Conservation (phyloP, 2,113 vertebrate species). For the Cryptoleucopteryx plumbea region DNA sequence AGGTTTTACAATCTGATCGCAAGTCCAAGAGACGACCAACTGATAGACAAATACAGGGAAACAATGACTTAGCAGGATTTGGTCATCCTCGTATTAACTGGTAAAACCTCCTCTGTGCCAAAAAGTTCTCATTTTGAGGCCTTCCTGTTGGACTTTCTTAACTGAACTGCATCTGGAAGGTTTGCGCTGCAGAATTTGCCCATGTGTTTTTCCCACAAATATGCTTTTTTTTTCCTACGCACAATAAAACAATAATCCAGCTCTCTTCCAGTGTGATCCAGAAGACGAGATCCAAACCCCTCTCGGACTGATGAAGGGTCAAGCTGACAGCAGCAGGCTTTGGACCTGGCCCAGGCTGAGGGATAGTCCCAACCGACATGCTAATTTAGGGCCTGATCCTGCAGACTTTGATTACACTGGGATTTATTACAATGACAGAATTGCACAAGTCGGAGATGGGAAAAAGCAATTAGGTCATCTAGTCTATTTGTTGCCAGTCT, state of each 20-base stretch:
- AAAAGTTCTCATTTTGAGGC: not conserved
- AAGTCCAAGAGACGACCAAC: not conserved
- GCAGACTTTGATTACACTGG: constrained; percentile 2
- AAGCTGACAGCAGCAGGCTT: constrained; percentile 20
- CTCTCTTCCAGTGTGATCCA: not conserved
- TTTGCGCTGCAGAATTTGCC: not conserved
- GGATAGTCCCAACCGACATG: not conserved
- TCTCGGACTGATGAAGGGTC: not conserved
- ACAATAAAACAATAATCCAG: not conserved
- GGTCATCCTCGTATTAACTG: not conserved
- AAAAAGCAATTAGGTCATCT: constrained; percentile 48
- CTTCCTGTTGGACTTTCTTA: constrained; percentile 14
- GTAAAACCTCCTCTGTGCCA: not conserved
- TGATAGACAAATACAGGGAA: constrained; percentile 15
- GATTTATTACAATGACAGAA: constrained; percentile 46
- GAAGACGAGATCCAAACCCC: not conserved
- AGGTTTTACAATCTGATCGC: not conserved
- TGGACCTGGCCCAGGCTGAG: not conserved
- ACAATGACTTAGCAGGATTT: constrained; percentile 31
- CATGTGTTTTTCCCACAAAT: not conserved
- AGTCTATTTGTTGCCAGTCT: not conserved
- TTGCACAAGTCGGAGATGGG: not conserved
- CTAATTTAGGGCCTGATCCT: constrained; percentile 35
- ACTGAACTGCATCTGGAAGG: constrained; percentile 20
- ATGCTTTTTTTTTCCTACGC: fast-evolving